Conservation (phyloP, 2,113 vertebrate genomes). For the Apodemus speciosus region DNA sequence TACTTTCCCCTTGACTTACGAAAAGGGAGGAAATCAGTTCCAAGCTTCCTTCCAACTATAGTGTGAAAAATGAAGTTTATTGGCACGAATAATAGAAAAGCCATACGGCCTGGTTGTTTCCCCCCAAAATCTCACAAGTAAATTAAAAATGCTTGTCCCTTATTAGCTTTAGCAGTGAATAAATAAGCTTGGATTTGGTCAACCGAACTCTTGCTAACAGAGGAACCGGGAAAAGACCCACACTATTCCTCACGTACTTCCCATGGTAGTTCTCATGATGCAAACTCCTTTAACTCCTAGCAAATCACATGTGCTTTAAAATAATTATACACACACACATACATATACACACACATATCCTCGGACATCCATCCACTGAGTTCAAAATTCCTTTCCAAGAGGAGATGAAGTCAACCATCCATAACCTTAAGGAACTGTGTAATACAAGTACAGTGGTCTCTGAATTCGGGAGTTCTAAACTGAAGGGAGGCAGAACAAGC, state of each 20-base stretch:
- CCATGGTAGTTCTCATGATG: background rate
- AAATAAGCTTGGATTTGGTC: background rate
- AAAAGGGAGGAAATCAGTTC: background rate
- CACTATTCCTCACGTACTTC: background rate
- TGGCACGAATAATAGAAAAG: background rate
- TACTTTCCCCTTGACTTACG: background rate
- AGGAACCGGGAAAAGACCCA: background rate
- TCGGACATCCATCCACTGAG: constrained; percentile 44
- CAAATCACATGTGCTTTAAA: constrained; percentile 27
- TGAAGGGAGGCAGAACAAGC: background rate
- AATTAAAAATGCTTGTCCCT: background rate
- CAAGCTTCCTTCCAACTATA: background rate
- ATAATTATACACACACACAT: too few relatives aligned
- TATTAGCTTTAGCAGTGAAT: background rate
- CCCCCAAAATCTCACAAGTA: background rate
- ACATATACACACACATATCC: background rate
- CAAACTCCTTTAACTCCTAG: background rate
- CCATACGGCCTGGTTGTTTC: background rate
- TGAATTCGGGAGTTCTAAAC: constrained; percentile 23
- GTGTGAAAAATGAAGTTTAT: constrained; percentile 20
- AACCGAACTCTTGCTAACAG: background rate
- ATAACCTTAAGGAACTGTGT: background rate
- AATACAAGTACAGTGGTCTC: background rate
- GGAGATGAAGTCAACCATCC: constrained; percentile 31
- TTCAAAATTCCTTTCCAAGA: constrained; percentile 52